Evolutionary conservation across 2,113 vertebrate species (phyloP).

Genomic region (Petaurus breviceps): DNA sequence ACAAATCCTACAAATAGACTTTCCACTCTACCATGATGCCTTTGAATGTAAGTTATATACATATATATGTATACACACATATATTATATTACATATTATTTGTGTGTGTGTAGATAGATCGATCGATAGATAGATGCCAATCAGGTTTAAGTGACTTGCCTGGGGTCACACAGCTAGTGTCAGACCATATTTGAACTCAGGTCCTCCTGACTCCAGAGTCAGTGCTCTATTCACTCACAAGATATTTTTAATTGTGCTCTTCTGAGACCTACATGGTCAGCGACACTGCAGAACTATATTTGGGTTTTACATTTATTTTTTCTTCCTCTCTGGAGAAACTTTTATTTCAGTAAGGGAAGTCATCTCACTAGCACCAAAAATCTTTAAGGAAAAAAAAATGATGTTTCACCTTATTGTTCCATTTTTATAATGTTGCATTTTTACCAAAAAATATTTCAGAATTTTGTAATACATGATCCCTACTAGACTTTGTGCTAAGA

Average conservation of each 20-base stretch:
- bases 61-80: no score
- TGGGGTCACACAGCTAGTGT: background rate
- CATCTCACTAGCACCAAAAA: background rate
- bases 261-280: background rate
- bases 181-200: background rate
- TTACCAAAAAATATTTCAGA: background rate
- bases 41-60: background rate
- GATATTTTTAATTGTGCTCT: background rate
- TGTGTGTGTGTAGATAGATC: no score
- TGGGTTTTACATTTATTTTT: background rate
- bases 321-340: background rate
- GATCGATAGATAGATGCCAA: background rate
- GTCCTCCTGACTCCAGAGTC: background rate
- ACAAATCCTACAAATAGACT: background rate
- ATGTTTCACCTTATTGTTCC: background rate
- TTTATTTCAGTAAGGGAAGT: background rate
- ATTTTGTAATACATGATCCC: slow-evolving; percentile 3
- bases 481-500: slow-evolving; percentile 1
- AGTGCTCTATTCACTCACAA: background rate
- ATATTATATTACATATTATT: no score
- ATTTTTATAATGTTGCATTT: background rate
- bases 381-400: slow-evolving; percentile 17
- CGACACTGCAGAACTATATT: background rate
- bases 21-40: background rate
- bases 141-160: background rate